Percentiles rank a stretch among this genome's conserved stretches.
Evolutionary conservation across 2,888 invertebrate species (phyloP).

Genomic region (Leptopilina myrica): DNA sequence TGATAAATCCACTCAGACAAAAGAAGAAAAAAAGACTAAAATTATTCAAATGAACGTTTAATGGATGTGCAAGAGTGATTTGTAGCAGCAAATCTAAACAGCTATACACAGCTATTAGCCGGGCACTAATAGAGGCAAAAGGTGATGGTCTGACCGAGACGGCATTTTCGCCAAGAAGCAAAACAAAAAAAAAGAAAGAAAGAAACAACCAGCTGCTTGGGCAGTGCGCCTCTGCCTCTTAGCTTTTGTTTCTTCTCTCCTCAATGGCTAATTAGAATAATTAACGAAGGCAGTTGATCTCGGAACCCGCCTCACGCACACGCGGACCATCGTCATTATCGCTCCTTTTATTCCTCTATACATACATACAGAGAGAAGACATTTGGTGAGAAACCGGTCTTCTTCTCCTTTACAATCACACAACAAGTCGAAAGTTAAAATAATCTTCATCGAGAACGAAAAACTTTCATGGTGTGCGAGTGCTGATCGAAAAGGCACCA

Average conservation of each 20-base stretch:
- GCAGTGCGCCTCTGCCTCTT: not conserved
- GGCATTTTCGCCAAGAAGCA: not conserved
- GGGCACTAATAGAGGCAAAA: not conserved
- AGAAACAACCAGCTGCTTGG: conserved; percentile 3
- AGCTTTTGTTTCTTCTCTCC: conserved; percentile 9
- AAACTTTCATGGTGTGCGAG: not conserved
- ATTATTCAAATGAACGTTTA: not conserved
- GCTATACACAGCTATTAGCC: conserved; percentile 5
- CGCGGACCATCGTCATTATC: conserved; percentile 16
- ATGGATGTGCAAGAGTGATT: not conserved
- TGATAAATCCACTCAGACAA: not conserved
- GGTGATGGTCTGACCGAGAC: not conserved
- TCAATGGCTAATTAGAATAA: conserved; percentile 27
- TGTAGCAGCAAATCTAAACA: not conserved
- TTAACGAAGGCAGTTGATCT: conserved; percentile 27
- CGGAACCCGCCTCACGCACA: conserved; percentile 21
- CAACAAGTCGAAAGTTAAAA: not conserved
- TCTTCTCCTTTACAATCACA: no score
- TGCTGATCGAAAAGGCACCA: not conserved
- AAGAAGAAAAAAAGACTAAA: not conserved
- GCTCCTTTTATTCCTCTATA: not conserved
- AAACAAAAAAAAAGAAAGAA: not conserved
- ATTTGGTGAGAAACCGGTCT: not conserved
- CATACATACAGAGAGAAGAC: not conserved
- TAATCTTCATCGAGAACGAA: not conserved